Base-by-base conservation (phyloP, 2,888 invertebrate species). In the Tuberolachnus salignus region DNA sequence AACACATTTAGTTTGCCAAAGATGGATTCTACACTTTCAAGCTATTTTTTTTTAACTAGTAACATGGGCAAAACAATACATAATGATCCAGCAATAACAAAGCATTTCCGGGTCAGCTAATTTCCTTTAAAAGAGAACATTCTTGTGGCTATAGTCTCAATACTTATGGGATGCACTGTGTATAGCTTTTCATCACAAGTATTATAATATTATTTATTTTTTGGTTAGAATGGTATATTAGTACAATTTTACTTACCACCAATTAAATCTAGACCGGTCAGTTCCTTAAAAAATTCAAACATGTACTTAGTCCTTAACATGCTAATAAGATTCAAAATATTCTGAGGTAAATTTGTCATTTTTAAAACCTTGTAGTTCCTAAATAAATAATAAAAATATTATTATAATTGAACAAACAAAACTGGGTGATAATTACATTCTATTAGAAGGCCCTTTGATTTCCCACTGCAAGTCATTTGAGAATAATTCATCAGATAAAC, bases 401-500 rank as follows among this genome's bases (percentile, higher is more conserved):
- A 34, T 34, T 13, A 57, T 11, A 23, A 23, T 19, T 16, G 19
- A 23, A 16, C 14, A 21, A 51, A 21, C 6, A 16, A 26, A 14
- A 59, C 16, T 46, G 1, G 1, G 42, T 42, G 3, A 49, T 34
- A 1, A 44, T 55, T 71, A 81, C 80, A 19, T 72, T 80, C 64
- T 73, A 13, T 80, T 80, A 21, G 67, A 67, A 42, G 80, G 80
- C 21, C 72, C 80, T 64, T 51, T 73, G 3, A 55, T 34, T 44
- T 66, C 21, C 80, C 70, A 81, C 11, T 49, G 3, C 8, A 72
- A 8, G 1, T 19, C 13, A 34, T 67, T 80, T 1, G 71, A 72
- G 61, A 67, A 72, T 13, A 80, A 21, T 44, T 72, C 72, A 34
- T 69, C 55, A 11, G 78, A 63, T 59, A 75, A 61, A 14, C 21